phyloP scores from a whole-genome alignment of 1,140 invertebrate species.

The Marisa cornuarietis region DNA sequence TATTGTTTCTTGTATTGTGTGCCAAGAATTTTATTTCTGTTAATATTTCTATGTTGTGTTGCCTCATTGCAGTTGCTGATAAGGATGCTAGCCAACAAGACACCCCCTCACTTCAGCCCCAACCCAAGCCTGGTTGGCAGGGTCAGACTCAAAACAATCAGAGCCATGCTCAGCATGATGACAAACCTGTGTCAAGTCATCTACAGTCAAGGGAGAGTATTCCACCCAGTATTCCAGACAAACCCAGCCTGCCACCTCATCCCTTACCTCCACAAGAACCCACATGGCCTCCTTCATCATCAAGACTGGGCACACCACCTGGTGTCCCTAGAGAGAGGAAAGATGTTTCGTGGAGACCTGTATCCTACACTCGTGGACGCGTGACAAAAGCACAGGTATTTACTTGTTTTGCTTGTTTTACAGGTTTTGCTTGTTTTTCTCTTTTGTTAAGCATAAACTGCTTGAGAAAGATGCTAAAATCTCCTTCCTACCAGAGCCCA shows the following conservation, averaged over 20 bases:
- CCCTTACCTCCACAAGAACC: slow-evolving; percentile 4
- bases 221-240: too few relatives aligned
- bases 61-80: too few relatives aligned
- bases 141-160: not conserved
- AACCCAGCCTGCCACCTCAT: not conserved
- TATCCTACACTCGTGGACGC: not conserved
- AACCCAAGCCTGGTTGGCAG: not conserved
- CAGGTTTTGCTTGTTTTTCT: not conserved
- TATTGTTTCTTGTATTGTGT: too few relatives aligned
- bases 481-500: too few relatives aligned
- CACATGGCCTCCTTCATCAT: slow-evolving; percentile 3
- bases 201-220: not conserved
- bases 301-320: slow-evolving; percentile 6
- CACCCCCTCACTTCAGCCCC: not conserved
- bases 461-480: too few relatives aligned
- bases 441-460: not conserved
- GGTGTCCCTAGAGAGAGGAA: slow-evolving; percentile 16
- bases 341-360: slow-evolving; percentile 3
- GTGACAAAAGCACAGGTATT: slow-evolving; percentile 14
- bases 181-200: not conserved
- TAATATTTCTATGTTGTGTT: too few relatives aligned
- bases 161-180: not conserved
- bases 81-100: not conserved
- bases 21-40: too few relatives aligned
- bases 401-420: not conserved